Conservation (phyloP, 2,797 vertebrate species). For the Gambusia yucatana region DNA sequence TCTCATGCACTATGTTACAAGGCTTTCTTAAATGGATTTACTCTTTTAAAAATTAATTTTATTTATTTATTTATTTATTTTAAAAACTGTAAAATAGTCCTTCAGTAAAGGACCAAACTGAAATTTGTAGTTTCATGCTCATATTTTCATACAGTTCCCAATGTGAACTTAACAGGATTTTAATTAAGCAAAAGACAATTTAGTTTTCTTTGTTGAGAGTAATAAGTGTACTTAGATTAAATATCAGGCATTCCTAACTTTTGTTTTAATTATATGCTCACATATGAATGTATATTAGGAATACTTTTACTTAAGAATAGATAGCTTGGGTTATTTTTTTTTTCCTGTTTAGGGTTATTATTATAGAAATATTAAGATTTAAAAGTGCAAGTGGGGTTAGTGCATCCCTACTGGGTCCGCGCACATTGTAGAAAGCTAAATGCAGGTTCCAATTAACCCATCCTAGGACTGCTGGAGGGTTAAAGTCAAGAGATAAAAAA, state of each 20-base stretch:
- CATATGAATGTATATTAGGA: background rate
- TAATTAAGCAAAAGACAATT: background rate
- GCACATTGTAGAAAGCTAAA: too few species aligned
- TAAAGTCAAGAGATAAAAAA: too few species aligned
- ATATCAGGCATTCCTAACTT: too few species aligned
- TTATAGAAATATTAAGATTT: background rate
- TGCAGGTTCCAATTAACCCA: too few species aligned
- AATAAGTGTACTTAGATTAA: too few species aligned
- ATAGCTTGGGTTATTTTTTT: background rate
- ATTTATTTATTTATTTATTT: too few species aligned
- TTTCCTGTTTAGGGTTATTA: background rate
- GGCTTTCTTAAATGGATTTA: background rate
- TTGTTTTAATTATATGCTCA: background rate
- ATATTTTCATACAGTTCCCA: background rate
- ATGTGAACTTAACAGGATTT: background rate
- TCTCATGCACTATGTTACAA: background rate
- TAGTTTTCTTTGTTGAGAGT: background rate
- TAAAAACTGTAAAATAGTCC: background rate
- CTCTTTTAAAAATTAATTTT: too few species aligned
- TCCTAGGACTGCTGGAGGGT: too few species aligned
- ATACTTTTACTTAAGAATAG: background rate
- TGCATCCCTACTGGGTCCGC: too few species aligned
- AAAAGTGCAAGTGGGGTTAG: too few species aligned
- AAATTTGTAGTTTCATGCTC: background rate
- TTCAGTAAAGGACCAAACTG: background rate